Evolutionary conservation across 2,797 vertebrate species (phyloP).

Genomic region (Ctenopoma multispine): DNA sequence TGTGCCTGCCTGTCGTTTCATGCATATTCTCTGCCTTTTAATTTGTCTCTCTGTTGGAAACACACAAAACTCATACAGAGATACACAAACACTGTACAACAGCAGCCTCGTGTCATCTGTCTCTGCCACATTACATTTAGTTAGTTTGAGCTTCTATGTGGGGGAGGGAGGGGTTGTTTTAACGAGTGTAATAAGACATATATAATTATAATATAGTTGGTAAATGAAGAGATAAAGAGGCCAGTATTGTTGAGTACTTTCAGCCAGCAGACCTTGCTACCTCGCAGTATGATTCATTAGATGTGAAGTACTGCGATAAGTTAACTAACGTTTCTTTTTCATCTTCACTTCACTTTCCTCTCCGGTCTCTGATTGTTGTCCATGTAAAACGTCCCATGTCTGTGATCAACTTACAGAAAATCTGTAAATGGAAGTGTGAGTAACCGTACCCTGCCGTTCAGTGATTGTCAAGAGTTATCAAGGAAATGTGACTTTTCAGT

Average conservation of each 20-base stretch:
- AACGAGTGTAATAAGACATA: slow-evolving; percentile 20
- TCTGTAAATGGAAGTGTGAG: no score
- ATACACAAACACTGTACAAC: slow-evolving; percentile 21
- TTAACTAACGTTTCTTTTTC: background rate
- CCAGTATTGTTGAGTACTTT: slow-evolving; percentile 1
- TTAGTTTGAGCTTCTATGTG: slow-evolving; percentile 23
- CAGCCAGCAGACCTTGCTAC: background rate
- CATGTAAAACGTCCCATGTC: background rate
- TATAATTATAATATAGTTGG: background rate
- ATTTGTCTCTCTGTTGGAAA: slow-evolving; percentile 49
- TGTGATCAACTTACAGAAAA: background rate
- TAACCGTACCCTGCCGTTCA: no score
- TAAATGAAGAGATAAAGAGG: slow-evolving; percentile 19
- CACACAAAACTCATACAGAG: slow-evolving; percentile 31
- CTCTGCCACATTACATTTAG: slow-evolving; percentile 15
- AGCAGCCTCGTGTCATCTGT: slow-evolving; percentile 32
- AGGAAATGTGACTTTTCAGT: no score
- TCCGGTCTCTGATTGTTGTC: background rate
- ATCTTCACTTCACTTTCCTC: background rate
- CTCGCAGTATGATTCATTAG: background rate
- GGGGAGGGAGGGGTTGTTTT: slow-evolving; percentile 20
- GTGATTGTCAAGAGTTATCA: no score
- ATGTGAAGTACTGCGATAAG: background rate
- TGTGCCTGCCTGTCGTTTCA: slow-evolving; percentile 46
- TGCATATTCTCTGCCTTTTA: slow-evolving; percentile 68